Conservation (phyloP, 2,888 invertebrate species). For the Temnothorax ravouxi region DNA sequence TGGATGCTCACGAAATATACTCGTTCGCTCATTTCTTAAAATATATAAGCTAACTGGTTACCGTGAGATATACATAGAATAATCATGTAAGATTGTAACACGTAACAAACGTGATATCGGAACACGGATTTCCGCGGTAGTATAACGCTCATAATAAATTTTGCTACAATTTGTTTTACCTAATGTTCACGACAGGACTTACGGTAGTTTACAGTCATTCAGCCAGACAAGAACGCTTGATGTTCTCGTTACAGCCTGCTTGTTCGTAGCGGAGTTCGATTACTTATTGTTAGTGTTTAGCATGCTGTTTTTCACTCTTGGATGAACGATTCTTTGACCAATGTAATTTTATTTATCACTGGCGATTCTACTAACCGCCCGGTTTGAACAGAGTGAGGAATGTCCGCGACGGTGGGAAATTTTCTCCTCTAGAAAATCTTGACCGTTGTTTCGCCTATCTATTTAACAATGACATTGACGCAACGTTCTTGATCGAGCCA, state of each 20-base stretch:
- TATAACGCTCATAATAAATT: neutral
- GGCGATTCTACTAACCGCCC: slow-evolving; percentile 33
- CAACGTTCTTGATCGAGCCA: neutral
- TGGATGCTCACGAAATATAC: slow-evolving; percentile 1
- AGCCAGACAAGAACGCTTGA: slow-evolving; percentile 69
- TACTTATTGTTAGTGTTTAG: slow-evolving; percentile 69
- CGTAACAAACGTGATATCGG: neutral
- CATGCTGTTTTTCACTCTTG: slow-evolving; percentile 69
- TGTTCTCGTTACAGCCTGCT: slow-evolving; percentile 69
- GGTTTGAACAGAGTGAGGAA: slow-evolving; percentile 22
- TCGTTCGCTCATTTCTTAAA: neutral
- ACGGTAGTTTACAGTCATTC: slow-evolving; percentile 52
- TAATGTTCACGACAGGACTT: slow-evolving; percentile 25
- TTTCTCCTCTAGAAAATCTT: slow-evolving; percentile 15
- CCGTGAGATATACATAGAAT: neutral
- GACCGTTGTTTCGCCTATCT: neutral
- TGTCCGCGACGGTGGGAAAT: neutral
- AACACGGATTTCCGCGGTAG: neutral
- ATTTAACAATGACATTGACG: slow-evolving; percentile 2
- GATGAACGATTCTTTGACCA: slow-evolving; percentile 75
- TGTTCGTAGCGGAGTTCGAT: slow-evolving; percentile 71
- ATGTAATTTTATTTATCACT: slow-evolving; percentile 47
- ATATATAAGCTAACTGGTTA: neutral
- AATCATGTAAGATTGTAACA: slow-evolving; percentile 12
- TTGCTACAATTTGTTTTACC: slow-evolving; percentile 18